A percentile compares a stretch with the other conserved stretches of the same genome.
Conservation (phyloP, 2,113 vertebrate genomes). For the Regulus satrapa region DNA sequence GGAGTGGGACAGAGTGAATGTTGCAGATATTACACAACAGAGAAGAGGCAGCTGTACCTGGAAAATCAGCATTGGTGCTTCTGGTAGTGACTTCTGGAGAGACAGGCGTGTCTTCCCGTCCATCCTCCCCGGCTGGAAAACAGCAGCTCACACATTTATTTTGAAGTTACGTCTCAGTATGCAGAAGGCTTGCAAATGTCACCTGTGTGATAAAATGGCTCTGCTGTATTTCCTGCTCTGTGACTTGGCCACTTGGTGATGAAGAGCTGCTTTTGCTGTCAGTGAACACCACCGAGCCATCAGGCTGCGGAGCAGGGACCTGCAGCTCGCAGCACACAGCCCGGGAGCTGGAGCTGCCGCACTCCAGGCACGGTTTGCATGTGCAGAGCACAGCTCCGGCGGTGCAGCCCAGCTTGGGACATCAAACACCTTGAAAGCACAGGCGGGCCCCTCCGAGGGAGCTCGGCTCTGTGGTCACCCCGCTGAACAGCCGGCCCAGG, state of each 20-base stretch:
- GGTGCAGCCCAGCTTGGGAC: neutral
- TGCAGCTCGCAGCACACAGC: neutral
- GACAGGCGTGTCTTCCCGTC: neutral
- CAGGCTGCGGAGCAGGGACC: neutral
- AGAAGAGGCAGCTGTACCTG: neutral
- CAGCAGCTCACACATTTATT: neutral
- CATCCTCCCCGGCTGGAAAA: neutral
- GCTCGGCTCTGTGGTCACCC: neutral
- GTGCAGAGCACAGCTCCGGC: neutral
- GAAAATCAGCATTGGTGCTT: neutral
- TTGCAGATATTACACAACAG: neutral
- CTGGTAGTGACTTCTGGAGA: neutral
- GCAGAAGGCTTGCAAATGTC: neutral
- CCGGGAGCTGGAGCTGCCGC: neutral
- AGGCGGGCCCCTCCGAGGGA: neutral
- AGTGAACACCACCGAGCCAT: neutral
- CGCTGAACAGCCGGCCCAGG: neutral
- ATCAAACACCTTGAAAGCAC: neutral
- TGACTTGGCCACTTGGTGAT: conserved; percentile 13
- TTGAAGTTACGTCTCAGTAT: neutral
- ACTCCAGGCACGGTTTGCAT: neutral
- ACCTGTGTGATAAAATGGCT: neutral
- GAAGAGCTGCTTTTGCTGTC: conserved; percentile 14
- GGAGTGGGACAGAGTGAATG: neutral
- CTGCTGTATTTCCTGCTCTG: conserved; percentile 6